These are phyloP conservation scores for Metalampra italica DNA, from an alignment of 2,888 invertebrate genomes.

Conservation along the genomic window DNA sequence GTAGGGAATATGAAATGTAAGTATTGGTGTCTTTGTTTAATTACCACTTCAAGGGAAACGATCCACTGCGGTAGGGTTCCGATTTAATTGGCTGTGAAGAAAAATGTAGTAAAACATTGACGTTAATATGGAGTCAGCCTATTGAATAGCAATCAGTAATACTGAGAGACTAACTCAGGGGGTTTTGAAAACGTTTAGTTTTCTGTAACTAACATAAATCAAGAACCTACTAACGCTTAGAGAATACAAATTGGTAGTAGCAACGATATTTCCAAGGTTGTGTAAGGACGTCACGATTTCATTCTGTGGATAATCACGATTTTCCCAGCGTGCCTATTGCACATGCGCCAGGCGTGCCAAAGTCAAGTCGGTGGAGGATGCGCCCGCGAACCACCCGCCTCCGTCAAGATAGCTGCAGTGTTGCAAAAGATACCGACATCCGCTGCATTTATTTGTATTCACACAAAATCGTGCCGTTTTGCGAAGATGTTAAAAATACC, in stretches of 20 bases:
- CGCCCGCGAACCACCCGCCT: conserved; percentile 25
- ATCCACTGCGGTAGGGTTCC: conserved; percentile 51
- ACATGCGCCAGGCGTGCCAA: conserved; percentile 38
- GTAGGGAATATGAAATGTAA: conserved; percentile 13
- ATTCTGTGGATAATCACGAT: conserved; percentile 30
- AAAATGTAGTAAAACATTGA: conserved; percentile 36
- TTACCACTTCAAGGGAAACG: conserved; percentile 35
- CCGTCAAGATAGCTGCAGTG: conserved; percentile 32
- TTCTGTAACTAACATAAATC: too few relatives aligned
- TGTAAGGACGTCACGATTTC: conserved; percentile 44
- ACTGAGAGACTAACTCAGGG: neutral
- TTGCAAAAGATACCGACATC: conserved; percentile 67
- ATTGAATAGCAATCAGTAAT: neutral
- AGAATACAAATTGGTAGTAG: conserved; percentile 40
- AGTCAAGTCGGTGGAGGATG: conserved; percentile 33
- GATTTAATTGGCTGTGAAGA: conserved; percentile 23
- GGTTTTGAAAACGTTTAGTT: too few relatives aligned
- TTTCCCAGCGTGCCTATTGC: conserved; percentile 37
- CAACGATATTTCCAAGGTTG: conserved; percentile 50
- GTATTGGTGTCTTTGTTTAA: conserved; percentile 20
- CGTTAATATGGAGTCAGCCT: conserved; percentile 33
- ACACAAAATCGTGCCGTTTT: conserved; percentile 8
- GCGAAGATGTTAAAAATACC: neutral
- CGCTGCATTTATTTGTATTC: conserved; percentile 40
- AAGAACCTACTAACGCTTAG: too few relatives aligned